Evolutionary conservation across 2,113 vertebrate genomes (phyloP).

Genomic region (Octodon degus): DNA sequence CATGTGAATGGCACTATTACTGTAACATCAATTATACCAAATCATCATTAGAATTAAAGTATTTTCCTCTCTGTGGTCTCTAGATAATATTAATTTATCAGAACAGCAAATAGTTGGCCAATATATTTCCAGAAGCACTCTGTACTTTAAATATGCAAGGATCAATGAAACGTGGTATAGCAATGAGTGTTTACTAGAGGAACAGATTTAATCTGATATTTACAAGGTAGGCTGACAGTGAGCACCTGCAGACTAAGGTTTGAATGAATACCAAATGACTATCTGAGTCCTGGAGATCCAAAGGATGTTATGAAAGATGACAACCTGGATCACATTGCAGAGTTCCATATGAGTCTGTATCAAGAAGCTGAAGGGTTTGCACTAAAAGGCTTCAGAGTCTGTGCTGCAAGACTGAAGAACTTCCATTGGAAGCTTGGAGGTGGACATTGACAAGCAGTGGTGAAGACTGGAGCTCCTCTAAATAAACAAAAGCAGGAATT

Average conservation of each 20-base stretch:
- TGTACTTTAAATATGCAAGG: background rate
- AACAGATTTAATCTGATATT: too few relatives aligned
- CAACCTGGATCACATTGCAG: background rate
- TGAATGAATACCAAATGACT: background rate
- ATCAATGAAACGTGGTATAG: background rate
- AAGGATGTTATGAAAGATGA: background rate
- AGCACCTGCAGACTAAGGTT: background rate
- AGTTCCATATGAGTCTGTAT: background rate
- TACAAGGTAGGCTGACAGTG: background rate
- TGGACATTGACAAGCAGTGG: background rate
- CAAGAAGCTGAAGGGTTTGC: background rate
- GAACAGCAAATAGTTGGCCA: background rate
- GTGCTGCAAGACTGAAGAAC: background rate
- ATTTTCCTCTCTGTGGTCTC: background rate
- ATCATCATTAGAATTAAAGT: background rate
- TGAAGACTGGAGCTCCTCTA: background rate
- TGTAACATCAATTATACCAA: background rate
- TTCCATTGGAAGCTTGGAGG: background rate
- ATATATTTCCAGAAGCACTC: background rate
- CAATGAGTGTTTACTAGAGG: background rate
- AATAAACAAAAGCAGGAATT: background rate
- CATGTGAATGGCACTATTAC: background rate
- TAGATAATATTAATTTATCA: slow-evolving; percentile 3
- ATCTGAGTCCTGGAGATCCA: background rate
- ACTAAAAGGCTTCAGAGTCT: too few relatives aligned